phyloP scores from a whole-genome alignment of 2,888 invertebrate genomes.

The Phyto melanocephala region DNA sequence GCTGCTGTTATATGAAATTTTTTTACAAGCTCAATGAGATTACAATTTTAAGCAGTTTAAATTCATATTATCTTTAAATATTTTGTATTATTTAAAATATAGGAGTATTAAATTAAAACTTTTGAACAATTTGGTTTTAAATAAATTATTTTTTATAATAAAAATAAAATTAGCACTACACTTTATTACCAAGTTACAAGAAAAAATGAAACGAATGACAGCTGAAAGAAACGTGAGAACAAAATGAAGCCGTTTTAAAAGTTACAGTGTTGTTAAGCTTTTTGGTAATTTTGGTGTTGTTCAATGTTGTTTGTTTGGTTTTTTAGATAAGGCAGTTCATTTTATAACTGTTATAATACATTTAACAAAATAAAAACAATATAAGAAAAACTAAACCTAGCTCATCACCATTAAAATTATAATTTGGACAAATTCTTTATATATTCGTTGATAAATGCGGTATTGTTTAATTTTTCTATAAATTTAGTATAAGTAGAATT shows the following conservation, averaged over 20 bases:
- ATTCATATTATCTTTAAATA: neutral
- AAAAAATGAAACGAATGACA: slow-evolving; percentile 49
- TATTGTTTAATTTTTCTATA: no score
- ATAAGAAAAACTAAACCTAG: no score
- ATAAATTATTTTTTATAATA: slow-evolving; percentile 8
- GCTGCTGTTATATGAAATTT: slow-evolving; percentile 12
- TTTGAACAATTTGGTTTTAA: slow-evolving; percentile 15
- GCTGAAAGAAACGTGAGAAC: slow-evolving; percentile 22
- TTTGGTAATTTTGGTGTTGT: neutral
- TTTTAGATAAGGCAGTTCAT: neutral
- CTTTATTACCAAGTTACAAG: neutral
- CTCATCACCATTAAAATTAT: no score
- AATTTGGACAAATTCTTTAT: no score
- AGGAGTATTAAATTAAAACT: neutral
- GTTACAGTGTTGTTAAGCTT: slow-evolving; percentile 12
- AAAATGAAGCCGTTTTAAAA: slow-evolving; percentile 28
- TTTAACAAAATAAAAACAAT: no score
- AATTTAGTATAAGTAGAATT: no score
- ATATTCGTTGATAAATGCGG: no score
- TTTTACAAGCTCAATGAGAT: neutral
- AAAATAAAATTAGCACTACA: slow-evolving; percentile 11
- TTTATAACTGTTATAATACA: no score
- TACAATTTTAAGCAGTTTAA: neutral
- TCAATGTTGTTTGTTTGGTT: neutral
- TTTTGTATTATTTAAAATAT: neutral